Percentiles rank a stretch among this genome's conserved stretches.
These are phyloP conservation scores for Acleris emargana DNA, from an alignment of 2,888 invertebrate species.

Conservation along the genomic window DNA sequence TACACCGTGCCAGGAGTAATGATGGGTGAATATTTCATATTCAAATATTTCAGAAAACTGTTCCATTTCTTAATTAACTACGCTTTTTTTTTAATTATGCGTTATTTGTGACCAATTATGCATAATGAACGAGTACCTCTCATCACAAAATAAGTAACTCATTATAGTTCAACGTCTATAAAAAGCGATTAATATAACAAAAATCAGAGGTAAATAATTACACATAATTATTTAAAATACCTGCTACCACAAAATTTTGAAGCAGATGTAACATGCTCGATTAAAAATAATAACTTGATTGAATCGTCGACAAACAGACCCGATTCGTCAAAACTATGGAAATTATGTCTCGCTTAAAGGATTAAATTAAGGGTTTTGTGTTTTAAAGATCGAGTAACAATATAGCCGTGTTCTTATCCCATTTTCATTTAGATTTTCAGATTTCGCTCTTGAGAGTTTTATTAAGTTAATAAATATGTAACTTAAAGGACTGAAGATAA, in stretches of 20 bases:
- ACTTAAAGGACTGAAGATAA: no score
- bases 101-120: no score
- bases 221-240: constrained; percentile 23
- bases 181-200: no score
- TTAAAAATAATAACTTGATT: constrained; percentile 76
- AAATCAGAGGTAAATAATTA: background rate
- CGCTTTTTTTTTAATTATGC: no score
- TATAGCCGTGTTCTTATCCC: constrained; percentile 48
- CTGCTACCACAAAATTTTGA: constrained; percentile 40
- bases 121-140: no score
- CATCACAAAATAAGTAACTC: no score
- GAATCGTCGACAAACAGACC: constrained; percentile 64
- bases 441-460: background rate
- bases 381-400: constrained; percentile 48
- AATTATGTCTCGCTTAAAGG: constrained; percentile 71
- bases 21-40: no score
- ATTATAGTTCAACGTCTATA: no score
- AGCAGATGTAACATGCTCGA: constrained; percentile 66
- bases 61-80: no score
- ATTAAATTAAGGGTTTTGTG: constrained; percentile 68
- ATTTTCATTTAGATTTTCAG: background rate
- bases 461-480: no score
- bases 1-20: no score
- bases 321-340: constrained; percentile 67
- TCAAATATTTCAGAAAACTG: no score